Evolutionary conservation across 2,888 invertebrate species (phyloP), one percentile per base, ranked within the genome.

Genomic region (Macrophya annulata): DNA sequence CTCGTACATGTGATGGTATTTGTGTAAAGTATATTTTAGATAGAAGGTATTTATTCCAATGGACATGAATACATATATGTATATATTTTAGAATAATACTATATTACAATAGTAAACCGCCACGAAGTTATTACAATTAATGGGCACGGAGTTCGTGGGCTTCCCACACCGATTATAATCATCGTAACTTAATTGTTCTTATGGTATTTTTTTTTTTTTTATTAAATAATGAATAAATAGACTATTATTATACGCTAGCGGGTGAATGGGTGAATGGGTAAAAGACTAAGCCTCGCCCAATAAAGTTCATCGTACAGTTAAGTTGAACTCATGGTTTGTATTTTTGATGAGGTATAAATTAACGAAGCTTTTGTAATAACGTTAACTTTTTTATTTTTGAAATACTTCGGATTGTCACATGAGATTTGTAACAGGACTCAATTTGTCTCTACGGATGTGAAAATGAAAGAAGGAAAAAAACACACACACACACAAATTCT

Each of bases 121-220:
- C 15, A 43, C 40, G 5, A 62, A 81, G 81, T 81, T 81, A 81
- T 83, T 71, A 51, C 48, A 77, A 83, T 68, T 83, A 83, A 71
- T 68, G 83, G 65, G 65, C 65, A 31, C 83, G 68, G 83, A 83
- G 83, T 83, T 83, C 83, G 83, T 83, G 48, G 83, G 83, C 83
- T 83, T 83, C 83, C 83, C 83, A 83, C 83, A 83, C 62, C 68
- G 83, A 83, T 81, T 81, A 81, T 83, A 25, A 65, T 71, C 71
- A 71, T 83, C 83, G 45, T 37, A 48, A 83, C 71, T 83, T 71
- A 68, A 83, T 83, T 83, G 83, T 83, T 83, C 59, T 31, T 45
- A 83, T 83, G 48, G n/a, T n/a, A n/a, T n/a, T n/a, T n/a, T n/a
- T n/a, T n/a, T 31, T 31, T 31, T 71, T 83, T 68, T 83, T 62